A percentile compares a stretch with the other conserved stretches of the same genome.
These are phyloP conservation scores for Macrosiphum euphorbiae DNA, from an alignment of 2,888 invertebrate species.

Conservation along the genomic window DNA sequence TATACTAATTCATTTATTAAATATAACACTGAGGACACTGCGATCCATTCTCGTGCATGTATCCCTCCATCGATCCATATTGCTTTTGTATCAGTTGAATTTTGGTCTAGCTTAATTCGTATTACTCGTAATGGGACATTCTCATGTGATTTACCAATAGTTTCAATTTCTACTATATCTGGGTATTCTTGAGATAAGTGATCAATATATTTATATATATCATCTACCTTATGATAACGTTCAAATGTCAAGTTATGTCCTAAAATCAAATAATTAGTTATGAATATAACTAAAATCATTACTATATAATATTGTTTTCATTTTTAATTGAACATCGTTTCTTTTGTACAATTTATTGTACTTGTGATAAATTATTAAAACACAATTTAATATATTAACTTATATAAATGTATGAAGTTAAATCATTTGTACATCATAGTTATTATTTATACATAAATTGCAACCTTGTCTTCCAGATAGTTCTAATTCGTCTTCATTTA, in stretches of 20 bases:
- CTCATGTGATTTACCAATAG: conserved; percentile 82
- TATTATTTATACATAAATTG: neutral
- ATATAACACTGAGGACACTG: conserved; percentile 83
- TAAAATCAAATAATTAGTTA: conserved; percentile 66
- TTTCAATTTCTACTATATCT: conserved; percentile 79
- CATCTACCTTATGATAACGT: conserved; percentile 80
- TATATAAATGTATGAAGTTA: neutral
- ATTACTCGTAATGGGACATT: conserved; percentile 80
- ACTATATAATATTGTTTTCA: neutral
- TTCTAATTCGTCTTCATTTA: conserved; percentile 77
- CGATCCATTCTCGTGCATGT: conserved; percentile 93
- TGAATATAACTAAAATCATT: neutral
- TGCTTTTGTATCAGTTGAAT: conserved; percentile 68
- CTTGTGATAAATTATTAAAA: neutral
- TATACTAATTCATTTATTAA: conserved; percentile 80
- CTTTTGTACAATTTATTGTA: neutral
- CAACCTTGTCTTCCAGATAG: conserved; percentile 80
- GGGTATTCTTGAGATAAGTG: conserved; percentile 81
- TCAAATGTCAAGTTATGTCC: conserved; percentile 81
- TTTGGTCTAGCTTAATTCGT: conserved; percentile 68
- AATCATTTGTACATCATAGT: neutral
- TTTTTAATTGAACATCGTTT: neutral
- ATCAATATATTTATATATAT: conserved; percentile 81
- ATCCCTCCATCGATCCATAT: conserved; percentile 76
- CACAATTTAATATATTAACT: neutral